Evolutionary conservation across 2,888 invertebrate species (phyloP), one percentile per base, ranked within the genome.

Genomic region (Euphydryas editha): DNA sequence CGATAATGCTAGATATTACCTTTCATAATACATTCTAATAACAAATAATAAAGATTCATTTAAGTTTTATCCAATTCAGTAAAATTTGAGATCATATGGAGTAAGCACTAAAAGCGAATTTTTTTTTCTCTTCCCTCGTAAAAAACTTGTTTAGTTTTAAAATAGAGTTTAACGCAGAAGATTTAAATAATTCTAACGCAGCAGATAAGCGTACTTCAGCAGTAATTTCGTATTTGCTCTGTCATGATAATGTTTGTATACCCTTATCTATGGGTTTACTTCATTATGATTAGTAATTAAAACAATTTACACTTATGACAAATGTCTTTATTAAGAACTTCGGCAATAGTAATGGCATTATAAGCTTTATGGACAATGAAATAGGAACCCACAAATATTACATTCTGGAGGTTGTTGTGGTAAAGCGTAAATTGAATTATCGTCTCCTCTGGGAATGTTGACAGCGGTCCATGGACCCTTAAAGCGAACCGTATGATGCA

Each of bases 391-490:
- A 36, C 54, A 54, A 54, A 11, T 54, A 17, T 36, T 17, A 36
- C 24, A 54, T 30, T 54, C 17, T 17, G 17, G 17, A 15, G 54
- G 54, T 54, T 46, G n/a, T 51, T 62, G 46, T 37, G 55, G 56
- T 55, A 36, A 36, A 56, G 44, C 36, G 46, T 21, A 62, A 62
- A 62, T 62, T 56, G 46, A 62, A 56, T 62, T 62, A 62, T 62
- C 55, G 56, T 21, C 36, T 62, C 46, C 46, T 56, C 46, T 7
- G 62, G 37, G 62, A 56, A 55, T 55, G 62, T 46, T 62, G 56
- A 62, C 62, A 62, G 46, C 62, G 62, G 62, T 62, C 42, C 54
- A 17, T 30, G 30, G 30, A 30, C 30, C 30, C 30, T 30, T 30
- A 30, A 30, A 8, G 30, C 30, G 8, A 7, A 30, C 30, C 30